phyloP scores from a whole-genome alignment of 2,888 invertebrate genomes.

The Elegia similella region DNA sequence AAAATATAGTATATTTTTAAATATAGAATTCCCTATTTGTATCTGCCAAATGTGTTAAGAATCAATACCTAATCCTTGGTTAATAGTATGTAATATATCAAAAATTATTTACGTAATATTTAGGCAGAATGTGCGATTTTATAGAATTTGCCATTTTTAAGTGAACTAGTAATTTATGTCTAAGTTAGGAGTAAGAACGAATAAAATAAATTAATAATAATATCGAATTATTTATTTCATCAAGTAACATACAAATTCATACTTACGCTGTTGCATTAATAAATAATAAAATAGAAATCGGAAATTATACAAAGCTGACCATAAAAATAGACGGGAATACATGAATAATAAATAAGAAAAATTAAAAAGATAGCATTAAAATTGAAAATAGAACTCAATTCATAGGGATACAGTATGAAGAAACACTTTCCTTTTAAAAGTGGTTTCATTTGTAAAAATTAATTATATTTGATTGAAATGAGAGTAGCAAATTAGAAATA shows the following conservation, averaged over 20 bases:
- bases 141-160: no score
- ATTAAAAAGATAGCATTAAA: constrained; percentile 26
- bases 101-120: not conserved
- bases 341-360: constrained; percentile 29
- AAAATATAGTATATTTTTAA: no score
- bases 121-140: no score
- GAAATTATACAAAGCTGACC: constrained; percentile 37
- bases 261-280: constrained; percentile 20
- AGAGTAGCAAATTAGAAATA: constrained; percentile 21
- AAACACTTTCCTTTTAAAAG: constrained; percentile 67
- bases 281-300: constrained; percentile 23
- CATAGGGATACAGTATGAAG: constrained; percentile 36
- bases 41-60: no score
- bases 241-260: constrained; percentile 15
- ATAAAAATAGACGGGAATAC: constrained; percentile 20
- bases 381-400: constrained; percentile 23
- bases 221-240: constrained; percentile 23
- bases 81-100: no score
- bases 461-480: constrained; percentile 8
- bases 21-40: no score
- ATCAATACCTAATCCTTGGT: no score
- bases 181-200: constrained; percentile 24
- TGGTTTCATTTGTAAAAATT: constrained; percentile 41
- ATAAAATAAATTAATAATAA: constrained; percentile 24
- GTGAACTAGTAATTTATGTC: not conserved